phyloP scores from a whole-genome alignment of 2,888 invertebrate genomes.

The Mystacides longicornis region DNA sequence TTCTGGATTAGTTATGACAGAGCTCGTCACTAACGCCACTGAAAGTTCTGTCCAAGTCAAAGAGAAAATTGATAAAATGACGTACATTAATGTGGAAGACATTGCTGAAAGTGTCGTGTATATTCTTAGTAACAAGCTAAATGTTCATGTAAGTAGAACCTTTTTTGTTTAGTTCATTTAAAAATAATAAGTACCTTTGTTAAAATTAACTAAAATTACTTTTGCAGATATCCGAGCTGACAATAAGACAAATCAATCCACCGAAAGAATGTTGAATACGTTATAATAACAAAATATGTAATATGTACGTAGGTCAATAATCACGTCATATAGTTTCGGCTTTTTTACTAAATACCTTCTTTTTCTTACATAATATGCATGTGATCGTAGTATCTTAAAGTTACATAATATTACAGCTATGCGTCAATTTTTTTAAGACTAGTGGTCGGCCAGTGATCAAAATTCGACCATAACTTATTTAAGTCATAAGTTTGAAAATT shows the following conservation, averaged over 20 bases:
- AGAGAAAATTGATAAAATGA: neutral
- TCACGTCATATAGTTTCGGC: neutral
- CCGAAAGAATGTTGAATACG: neutral
- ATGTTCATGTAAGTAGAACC: conserved; percentile 42
- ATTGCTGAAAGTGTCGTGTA: conserved; percentile 55
- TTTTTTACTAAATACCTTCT: neutral
- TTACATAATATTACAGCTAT: too few species aligned
- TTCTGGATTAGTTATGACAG: conserved; percentile 54
- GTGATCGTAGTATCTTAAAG: too few species aligned
- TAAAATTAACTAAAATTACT: too few species aligned
- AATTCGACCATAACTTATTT: too few species aligned
- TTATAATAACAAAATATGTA: neutral
- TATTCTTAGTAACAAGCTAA: conserved; percentile 52
- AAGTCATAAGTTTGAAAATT: too few species aligned
- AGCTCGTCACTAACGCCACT: too few species aligned
- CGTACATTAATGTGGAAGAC: conserved; percentile 34
- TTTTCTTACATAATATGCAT: neutral
- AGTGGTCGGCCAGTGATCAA: too few species aligned
- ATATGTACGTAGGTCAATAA: neutral
- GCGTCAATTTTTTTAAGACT: too few species aligned
- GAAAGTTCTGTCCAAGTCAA: too few species aligned
- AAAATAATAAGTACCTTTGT: too few species aligned
- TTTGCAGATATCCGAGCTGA: neutral
- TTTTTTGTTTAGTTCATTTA: too few species aligned
- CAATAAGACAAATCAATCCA: neutral